Percentiles rank a stretch among this genome's conserved stretches.
Evolutionary conservation across 2,797 vertebrate species (phyloP).

Genomic region (Dicrostonyx torquatus): DNA sequence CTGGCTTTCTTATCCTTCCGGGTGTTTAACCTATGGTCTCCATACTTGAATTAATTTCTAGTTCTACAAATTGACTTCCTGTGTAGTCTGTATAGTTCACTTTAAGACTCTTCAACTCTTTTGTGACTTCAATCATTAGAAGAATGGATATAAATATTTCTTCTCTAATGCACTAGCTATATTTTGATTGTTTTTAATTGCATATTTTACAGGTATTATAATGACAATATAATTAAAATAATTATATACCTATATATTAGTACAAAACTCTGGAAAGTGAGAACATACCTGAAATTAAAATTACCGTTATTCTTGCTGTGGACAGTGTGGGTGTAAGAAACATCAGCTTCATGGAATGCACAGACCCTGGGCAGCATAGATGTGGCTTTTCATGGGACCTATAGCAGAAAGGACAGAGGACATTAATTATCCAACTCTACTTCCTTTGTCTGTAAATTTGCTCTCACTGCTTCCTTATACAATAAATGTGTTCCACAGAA

Average conservation of each 20-base stretch:
- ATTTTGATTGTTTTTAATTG: neutral
- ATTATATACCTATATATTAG: too few relatives aligned
- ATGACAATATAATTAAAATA: neutral
- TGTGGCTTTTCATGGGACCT: neutral
- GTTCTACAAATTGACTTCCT: slow-evolving; percentile 28
- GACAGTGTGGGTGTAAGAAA: neutral
- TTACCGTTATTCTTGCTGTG: neutral
- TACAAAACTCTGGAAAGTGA: neutral
- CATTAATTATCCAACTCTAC: neutral
- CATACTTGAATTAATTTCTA: neutral
- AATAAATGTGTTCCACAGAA: neutral
- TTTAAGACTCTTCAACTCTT: neutral
- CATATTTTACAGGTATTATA: neutral
- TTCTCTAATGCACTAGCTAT: neutral
- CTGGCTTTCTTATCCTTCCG: neutral
- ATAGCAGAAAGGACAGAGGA: neutral
- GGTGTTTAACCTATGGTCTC: neutral
- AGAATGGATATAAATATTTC: neutral
- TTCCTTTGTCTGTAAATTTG: slow-evolving; percentile 11
- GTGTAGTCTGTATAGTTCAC: neutral
- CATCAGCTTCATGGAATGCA: neutral
- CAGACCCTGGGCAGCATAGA: neutral
- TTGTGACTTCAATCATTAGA: neutral
- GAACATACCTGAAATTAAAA: slow-evolving; percentile 3
- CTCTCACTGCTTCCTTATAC: neutral